These are phyloP conservation scores for Drosophila repletoides DNA, from an alignment of 1,140 invertebrate species.

Conservation along the genomic window DNA sequence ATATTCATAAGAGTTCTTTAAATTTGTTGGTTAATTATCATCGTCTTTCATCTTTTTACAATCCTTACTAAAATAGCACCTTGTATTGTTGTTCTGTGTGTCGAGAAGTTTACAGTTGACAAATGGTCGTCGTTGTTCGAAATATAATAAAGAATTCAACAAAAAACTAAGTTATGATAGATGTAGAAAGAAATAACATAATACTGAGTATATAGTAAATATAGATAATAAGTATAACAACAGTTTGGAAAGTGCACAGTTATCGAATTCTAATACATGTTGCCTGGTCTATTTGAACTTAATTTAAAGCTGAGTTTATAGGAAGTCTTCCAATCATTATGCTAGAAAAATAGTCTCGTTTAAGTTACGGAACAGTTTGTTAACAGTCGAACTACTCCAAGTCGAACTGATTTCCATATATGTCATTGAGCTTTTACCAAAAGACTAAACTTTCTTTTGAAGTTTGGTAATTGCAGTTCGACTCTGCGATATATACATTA, in stretches of 20 bases:
- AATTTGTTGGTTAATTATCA: conserved; percentile 44
- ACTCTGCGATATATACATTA: too few species aligned
- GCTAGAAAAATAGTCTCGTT: conserved; percentile 21
- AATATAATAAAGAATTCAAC: conserved; percentile 28
- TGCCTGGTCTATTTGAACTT: too few species aligned
- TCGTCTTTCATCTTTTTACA: conserved; percentile 26
- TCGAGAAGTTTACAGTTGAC: conserved; percentile 54
- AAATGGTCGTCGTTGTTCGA: conserved; percentile 64
- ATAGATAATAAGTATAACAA: conserved; percentile 22
- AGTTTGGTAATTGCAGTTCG: too few species aligned
- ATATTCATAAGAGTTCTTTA: conserved; percentile 58
- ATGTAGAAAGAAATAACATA: conserved; percentile 34
- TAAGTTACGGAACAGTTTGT: too few species aligned
- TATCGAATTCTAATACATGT: conserved; percentile 1
- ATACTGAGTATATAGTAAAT: conserved; percentile 57
- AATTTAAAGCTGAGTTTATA: too few species aligned
- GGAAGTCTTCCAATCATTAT: not conserved
- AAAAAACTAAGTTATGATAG: conserved; percentile 28
- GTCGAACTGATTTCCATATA: too few species aligned
- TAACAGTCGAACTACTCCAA: too few species aligned
- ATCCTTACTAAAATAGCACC: conserved; percentile 73
- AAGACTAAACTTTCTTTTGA: too few species aligned
- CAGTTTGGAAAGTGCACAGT: not conserved
- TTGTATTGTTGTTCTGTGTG: conserved; percentile 67
- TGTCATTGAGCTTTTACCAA: too few species aligned